A percentile compares a stretch with the other conserved stretches of the same genome.
Conservation (phyloP, 2,888 invertebrate genomes). For the Caenorhabditis sp. region DNA sequence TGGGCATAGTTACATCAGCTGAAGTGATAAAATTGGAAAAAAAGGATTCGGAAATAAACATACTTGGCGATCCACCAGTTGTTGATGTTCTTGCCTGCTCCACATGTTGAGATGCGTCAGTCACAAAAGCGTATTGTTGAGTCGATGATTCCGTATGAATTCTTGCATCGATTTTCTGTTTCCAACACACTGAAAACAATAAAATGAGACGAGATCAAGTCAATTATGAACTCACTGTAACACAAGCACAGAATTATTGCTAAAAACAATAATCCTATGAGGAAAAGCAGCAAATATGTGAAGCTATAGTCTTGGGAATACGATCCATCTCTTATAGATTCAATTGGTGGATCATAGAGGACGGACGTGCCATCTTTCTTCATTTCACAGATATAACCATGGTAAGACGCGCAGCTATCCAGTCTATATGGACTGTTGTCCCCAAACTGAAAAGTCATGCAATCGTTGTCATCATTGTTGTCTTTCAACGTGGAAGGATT, state of each 20-base stretch:
- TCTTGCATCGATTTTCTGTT: slow-evolving; percentile 39
- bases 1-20: neutral
- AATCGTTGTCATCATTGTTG: slow-evolving; percentile 56
- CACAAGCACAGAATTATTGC: slow-evolving; percentile 30
- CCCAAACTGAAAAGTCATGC: slow-evolving; percentile 32
- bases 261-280: slow-evolving; percentile 38
- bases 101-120: slow-evolving; percentile 1
- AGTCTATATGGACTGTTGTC: slow-evolving; percentile 21
- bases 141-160: slow-evolving; percentile 32
- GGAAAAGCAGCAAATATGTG: slow-evolving; percentile 38
- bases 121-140: slow-evolving; percentile 52
- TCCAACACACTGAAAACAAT: slow-evolving; percentile 46
- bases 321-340: slow-evolving; percentile 26
- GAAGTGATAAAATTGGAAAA: neutral
- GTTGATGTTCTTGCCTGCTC: slow-evolving; percentile 7
- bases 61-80: slow-evolving; percentile 3
- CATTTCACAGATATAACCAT: slow-evolving; percentile 50
- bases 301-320: slow-evolving; percentile 1
- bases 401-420: slow-evolving; percentile 20
- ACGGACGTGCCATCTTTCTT: slow-evolving; percentile 26
- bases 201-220: neutral
- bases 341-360: neutral
- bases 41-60: neutral
- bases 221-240: slow-evolving; percentile 30
- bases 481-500: neutral